phyloP scores from a whole-genome alignment of 2,113 vertebrate genomes.

The Oryzias celebensis region DNA sequence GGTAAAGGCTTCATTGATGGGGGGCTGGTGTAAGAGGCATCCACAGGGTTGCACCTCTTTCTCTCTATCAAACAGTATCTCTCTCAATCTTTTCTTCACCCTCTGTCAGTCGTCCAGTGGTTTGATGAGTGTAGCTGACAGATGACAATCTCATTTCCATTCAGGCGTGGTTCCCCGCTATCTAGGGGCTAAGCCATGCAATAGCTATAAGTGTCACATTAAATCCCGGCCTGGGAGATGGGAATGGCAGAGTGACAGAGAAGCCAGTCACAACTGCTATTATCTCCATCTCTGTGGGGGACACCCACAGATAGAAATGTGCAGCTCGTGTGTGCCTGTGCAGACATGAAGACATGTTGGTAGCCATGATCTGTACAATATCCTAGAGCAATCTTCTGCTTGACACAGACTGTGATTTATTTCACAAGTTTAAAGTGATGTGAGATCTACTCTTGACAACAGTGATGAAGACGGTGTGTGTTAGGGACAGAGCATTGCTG shows the following conservation, averaged over 20 bases:
- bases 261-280: conserved; percentile 59
- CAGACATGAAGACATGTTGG: conserved; percentile 45
- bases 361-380: conserved; percentile 55
- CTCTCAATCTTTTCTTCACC: conserved; percentile 53
- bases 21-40: conserved; percentile 14
- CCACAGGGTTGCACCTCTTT: conserved; percentile 38
- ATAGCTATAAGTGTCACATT: conserved; percentile 75
- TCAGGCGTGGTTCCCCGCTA: conserved; percentile 60
- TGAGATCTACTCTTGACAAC: conserved; percentile 20
- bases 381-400: conserved; percentile 56
- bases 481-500: conserved; percentile 11
- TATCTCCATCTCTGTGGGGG: conserved; percentile 65
- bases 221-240: conserved; percentile 65
- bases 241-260: conserved; percentile 66
- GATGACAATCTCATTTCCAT: conserved; percentile 76
- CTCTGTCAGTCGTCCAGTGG: conserved; percentile 57
- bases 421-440: conserved; percentile 43
- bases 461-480: conserved; percentile 12
- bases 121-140: conserved; percentile 69
- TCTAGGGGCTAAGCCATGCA: conserved; percentile 67
- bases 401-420: conserved; percentile 40
- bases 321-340: conserved; percentile 42
- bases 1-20: conserved; percentile 46
- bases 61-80: conserved; percentile 46
- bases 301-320: conserved; percentile 65